A percentile compares a stretch with the other conserved stretches of the same genome.
Conservation (phyloP, 2,888 invertebrate species). For the Eupithecia vulgata region DNA sequence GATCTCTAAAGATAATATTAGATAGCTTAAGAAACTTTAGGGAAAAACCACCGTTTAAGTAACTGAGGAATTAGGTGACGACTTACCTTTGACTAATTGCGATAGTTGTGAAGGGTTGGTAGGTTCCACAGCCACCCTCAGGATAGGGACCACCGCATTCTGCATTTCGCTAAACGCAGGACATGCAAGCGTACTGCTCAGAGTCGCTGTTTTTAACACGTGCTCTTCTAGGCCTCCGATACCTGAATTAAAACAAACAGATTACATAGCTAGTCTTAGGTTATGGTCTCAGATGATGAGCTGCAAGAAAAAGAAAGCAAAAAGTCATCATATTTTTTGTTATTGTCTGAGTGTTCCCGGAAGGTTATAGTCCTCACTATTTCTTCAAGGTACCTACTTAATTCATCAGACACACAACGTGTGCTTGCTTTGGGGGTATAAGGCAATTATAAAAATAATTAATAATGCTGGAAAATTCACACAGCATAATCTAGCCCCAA, state of each 20-base stretch:
- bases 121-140: constrained; percentile 97
- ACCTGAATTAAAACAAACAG: constrained; percentile 71
- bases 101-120: constrained; percentile 91
- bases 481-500: no score
- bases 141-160: constrained; percentile 91
- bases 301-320: no score
- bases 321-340: no score
- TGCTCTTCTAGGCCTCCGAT: constrained; percentile 94
- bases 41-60: neutral
- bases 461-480: no score
- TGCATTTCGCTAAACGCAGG: constrained; percentile 94
- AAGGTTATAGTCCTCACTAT: no score
- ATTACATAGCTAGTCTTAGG: neutral
- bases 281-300: neutral
- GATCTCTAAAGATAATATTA: no score
- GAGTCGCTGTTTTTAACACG: constrained; percentile 94
- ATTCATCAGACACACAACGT: no score
- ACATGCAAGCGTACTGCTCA: constrained; percentile 91
- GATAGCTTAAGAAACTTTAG: no score
- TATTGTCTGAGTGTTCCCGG: no score
- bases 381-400: no score
- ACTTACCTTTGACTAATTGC: constrained; percentile 85
- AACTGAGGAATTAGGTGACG: neutral
- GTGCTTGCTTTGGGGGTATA: no score
- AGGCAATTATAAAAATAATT: no score